Conservation (phyloP, 64 coral and sea anemone genomes). For the Actinia equina region DNA sequence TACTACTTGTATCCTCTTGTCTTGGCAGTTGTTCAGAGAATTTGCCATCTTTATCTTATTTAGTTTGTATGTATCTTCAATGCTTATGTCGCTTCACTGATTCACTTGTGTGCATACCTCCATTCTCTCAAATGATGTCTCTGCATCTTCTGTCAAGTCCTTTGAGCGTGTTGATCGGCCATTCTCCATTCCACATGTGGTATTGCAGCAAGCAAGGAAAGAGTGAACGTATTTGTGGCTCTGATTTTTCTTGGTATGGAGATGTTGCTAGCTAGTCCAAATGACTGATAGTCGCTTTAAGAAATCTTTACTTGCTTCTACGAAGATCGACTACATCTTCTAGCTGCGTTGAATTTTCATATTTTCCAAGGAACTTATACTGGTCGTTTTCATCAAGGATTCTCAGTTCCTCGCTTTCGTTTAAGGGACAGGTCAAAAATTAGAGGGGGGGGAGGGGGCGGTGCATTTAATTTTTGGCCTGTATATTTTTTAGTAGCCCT, state of each 20-base stretch:
- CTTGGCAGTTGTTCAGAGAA: too few species aligned
- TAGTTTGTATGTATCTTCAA: constrained; percentile 18
- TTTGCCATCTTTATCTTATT: not conserved
- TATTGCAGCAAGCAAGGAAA: not conserved
- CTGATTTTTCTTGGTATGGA: constrained; percentile 25
- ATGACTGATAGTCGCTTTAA: constrained; percentile 4
- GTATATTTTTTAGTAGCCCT: too few species aligned
- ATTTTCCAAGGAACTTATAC: constrained; percentile 1
- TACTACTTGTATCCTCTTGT: not conserved
- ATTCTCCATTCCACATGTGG: constrained; percentile 12
- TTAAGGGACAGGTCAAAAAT: not conserved
- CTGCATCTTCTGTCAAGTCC: constrained; percentile 11
- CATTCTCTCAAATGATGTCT: not conserved
- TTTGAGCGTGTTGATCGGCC: constrained; percentile 8
- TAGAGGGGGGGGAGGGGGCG: too few species aligned
- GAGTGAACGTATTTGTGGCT: constrained; percentile 1
- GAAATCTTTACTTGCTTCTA: not conserved
- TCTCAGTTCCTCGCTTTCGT: not conserved
- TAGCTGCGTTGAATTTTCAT: constrained; percentile 2
- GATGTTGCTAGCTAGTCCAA: constrained; percentile 17
- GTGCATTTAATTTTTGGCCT: too few species aligned
- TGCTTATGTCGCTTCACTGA: not conserved
- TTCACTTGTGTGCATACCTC: constrained; percentile 9
- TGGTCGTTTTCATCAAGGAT: not conserved
- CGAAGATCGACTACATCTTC: not conserved